Base-by-base conservation (phyloP, 2,797 vertebrate genomes). In the Sebastiscus tertius region DNA sequence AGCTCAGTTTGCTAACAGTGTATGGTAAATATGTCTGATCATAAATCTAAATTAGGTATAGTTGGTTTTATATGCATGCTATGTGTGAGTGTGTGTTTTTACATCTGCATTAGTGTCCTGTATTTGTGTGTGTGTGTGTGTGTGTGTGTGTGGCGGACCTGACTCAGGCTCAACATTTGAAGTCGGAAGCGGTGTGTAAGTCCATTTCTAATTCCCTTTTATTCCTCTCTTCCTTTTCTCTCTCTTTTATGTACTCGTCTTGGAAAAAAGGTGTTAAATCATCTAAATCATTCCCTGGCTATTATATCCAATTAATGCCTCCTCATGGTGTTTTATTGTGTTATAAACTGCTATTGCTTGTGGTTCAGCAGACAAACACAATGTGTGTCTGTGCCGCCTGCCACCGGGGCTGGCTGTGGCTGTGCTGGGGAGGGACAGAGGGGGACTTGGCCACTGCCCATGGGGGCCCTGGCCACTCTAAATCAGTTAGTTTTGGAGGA, bases 331-430 rank as follows among this genome's bases (percentile, higher is more conserved):
- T 96, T 97, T 97, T 96, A 97, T 97, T 97, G 97, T 97, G 96
- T 96, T 96, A 96, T 95, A 97, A 97, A 97, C 96, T 95, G 95
- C 96, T 96, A 96, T 97, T 95, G 94, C 95, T 95, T 96, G 95
- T 97, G 96, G 96, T 96, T 97, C 96, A 97, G 95, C 96, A 96
- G 96, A 94, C 96, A 97, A 97, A 97, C 96, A 97, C 97, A 97
- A 97, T 96, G 95, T 89, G 92, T 91, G 95, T 91, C 94, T 93
- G 81, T 94, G 93, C 91, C 88, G 95, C 94, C 95, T 95, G 94
- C 96, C 96, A 95, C 94, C 80, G 61, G 93, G 91, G 89, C 89
- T 90, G 94, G 92, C 94, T 85, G 87, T 83, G 84, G 90, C 89
- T 93, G 85, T 91, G 92, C 90, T 90, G 87, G 92, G 89, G 91